Percentiles rank a stretch among this genome's conserved stretches.
Conservation (phyloP, 2,113 vertebrate genomes). For the Hemichromis elongatus region DNA sequence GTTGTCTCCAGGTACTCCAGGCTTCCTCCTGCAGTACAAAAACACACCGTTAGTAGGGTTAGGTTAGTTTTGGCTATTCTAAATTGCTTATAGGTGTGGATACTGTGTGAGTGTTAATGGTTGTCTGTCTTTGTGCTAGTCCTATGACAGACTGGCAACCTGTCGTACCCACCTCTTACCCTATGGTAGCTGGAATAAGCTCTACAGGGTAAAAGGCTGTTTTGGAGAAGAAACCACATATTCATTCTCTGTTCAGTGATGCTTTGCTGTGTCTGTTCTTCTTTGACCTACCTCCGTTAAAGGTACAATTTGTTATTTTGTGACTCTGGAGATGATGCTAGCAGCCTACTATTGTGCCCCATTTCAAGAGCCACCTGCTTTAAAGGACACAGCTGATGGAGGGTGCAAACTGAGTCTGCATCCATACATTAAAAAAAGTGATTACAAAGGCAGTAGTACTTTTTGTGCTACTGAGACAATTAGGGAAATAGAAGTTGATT, state of each 20-base stretch:
- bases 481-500: neutral
- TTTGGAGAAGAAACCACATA: neutral
- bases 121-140: neutral
- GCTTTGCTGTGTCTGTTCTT: neutral
- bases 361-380: constrained; percentile 18
- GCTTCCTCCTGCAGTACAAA: neutral
- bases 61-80: neutral
- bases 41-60: neutral
- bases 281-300: neutral
- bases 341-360: neutral
- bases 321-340: neutral
- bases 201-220: neutral
- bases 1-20: neutral
- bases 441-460: neutral
- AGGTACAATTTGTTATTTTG: neutral
- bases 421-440: neutral
- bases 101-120: neutral
- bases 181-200: neutral
- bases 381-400: neutral
- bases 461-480: neutral
- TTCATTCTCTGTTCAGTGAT: neutral
- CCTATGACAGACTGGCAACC: neutral
- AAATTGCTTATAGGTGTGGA: neutral
- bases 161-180: neutral
- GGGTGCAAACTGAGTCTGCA: neutral